A percentile compares a stretch with the other conserved stretches of the same genome.
Conservation (phyloP, 1,140 invertebrate species). For the Heliconius himera region DNA sequence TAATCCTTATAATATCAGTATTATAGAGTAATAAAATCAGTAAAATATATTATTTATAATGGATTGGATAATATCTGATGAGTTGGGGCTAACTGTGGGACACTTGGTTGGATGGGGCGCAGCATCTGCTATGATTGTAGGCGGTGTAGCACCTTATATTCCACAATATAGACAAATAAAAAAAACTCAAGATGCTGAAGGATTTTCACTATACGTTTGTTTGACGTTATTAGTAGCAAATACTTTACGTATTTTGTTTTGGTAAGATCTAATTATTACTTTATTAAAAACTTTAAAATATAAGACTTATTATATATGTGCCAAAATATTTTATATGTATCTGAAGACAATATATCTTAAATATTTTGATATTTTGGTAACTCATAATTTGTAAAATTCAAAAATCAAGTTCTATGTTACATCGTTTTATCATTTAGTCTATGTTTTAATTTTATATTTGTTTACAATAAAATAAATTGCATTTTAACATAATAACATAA, state of each 20-base stretch:
- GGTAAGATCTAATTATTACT: conserved; percentile 85
- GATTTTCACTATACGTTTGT: conserved; percentile 98
- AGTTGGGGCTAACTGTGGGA: conserved; percentile 84
- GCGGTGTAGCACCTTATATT: conserved; percentile 92
- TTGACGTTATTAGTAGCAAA: conserved; percentile 97
- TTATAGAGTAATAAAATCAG: background rate
- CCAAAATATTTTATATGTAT: too few relatives aligned
- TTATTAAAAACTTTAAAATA: background rate
- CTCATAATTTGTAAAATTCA: background rate
- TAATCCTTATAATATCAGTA: conserved; percentile 8
- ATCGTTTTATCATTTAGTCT: background rate
- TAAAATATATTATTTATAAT: conserved; percentile 57
- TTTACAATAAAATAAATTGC: background rate
- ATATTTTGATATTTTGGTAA: background rate
- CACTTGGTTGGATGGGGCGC: conserved; percentile 86
- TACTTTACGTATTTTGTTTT: conserved; percentile 97
- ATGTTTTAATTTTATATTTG: background rate
- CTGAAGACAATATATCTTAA: too few relatives aligned
- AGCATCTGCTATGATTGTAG: conserved; percentile 94
- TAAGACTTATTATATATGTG: too few relatives aligned
- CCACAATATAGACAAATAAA: conserved; percentile 97
- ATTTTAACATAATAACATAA: background rate
- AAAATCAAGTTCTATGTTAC: background rate
- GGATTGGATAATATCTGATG: conserved; percentile 89
- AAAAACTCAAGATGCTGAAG: conserved; percentile 94